phyloP scores from a whole-genome alignment of 2,797 vertebrate genomes.

The Malurus splendens region DNA sequence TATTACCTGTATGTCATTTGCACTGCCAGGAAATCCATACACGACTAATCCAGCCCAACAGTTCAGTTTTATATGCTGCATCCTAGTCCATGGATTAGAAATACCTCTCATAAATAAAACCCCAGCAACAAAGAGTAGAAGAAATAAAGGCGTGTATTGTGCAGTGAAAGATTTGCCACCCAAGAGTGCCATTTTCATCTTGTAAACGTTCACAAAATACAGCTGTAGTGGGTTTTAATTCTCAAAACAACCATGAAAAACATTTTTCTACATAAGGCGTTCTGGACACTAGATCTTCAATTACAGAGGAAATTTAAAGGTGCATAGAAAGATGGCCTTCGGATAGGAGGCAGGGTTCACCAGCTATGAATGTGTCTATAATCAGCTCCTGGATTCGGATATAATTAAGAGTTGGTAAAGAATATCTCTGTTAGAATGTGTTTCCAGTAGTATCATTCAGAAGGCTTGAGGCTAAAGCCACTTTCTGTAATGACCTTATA shows the following conservation, averaged over 20 bases:
- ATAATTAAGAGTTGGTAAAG: background rate
- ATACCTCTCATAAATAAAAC: background rate
- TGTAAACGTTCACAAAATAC: constrained; percentile 1
- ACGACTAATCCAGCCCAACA: background rate
- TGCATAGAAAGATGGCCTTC: background rate
- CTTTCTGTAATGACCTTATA: background rate
- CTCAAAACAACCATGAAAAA: background rate
- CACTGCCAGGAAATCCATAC: constrained; percentile 29
- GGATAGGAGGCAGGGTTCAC: background rate
- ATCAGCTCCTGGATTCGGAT: background rate
- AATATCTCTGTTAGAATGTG: background rate
- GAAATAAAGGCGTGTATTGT: background rate
- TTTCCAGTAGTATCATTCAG: background rate
- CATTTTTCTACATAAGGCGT: background rate
- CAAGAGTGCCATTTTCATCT: background rate
- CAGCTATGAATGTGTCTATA: background rate
- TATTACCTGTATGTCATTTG: constrained; percentile 42
- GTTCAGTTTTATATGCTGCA: background rate
- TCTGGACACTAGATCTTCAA: background rate
- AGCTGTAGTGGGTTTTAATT: background rate
- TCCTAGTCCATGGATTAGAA: background rate
- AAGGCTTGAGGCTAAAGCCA: background rate
- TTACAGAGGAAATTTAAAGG: background rate
- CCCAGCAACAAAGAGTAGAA: background rate
- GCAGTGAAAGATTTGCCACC: background rate